Percentiles rank a stretch among this genome's conserved stretches.
These are phyloP conservation scores for Linnaemya vulpina DNA, from an alignment of 2,888 invertebrate species.

Conservation along the genomic window DNA sequence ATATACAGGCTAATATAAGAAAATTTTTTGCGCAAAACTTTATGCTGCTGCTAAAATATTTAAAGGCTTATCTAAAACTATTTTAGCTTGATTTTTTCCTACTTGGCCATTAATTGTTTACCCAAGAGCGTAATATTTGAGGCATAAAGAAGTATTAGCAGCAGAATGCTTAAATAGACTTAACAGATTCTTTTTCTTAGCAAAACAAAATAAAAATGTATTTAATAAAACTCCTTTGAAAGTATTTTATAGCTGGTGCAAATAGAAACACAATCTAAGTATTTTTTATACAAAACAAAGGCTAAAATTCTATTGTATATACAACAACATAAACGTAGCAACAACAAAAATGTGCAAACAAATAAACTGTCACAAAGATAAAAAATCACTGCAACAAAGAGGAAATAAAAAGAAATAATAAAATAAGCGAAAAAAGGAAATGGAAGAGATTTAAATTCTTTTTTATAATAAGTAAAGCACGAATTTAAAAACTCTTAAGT, in stretches of 20 bases:
- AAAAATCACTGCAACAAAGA: background rate
- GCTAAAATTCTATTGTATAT: background rate
- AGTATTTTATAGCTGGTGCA: background rate
- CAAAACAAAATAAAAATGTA: too few species aligned
- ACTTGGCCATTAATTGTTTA: too few species aligned
- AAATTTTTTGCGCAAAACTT: too few species aligned
- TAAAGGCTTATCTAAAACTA: too few species aligned
- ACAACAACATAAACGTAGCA: background rate
- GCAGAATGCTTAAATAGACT: too few species aligned
- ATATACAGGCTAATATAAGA: too few species aligned
- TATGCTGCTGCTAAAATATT: too few species aligned
- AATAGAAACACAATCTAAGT: conserved; percentile 4
- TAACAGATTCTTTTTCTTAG: too few species aligned
- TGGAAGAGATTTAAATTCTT: background rate
- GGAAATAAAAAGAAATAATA: background rate
- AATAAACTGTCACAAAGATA: conserved; percentile 29
- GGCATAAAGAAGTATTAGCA: too few species aligned
- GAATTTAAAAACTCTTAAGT: background rate
- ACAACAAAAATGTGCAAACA: conserved; percentile 28
- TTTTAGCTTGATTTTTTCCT: too few species aligned
- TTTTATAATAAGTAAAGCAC: background rate
- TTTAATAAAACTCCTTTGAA: background rate
- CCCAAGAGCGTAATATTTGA: too few species aligned
- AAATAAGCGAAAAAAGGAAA: background rate
- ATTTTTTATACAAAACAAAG: background rate